phyloP scores from a whole-genome alignment of 1,140 invertebrate genomes.

The Drosophila nannoptera region DNA sequence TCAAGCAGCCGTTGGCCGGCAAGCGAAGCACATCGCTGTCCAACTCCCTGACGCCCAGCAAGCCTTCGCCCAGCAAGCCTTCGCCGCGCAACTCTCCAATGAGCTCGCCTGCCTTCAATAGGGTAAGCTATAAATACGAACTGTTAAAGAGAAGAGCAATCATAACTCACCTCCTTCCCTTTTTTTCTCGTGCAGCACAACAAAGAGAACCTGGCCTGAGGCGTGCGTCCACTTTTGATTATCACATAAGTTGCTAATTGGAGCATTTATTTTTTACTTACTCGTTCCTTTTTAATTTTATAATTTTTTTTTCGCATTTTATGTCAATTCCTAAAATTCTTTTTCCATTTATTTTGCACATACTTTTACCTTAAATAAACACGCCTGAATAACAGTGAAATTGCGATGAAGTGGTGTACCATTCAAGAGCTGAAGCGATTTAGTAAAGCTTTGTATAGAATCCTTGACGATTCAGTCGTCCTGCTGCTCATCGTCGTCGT shows the following conservation, averaged over 20 bases:
- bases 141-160: constrained; percentile 26
- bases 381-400: constrained; percentile 19
- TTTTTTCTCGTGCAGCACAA: constrained; percentile 53
- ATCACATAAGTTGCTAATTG: constrained; percentile 28
- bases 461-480: constrained; percentile 30
- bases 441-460: background rate
- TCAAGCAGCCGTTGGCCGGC: constrained; percentile 35
- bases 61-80: constrained; percentile 39
- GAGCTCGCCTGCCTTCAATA: constrained; percentile 49
- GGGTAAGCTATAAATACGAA: constrained; percentile 41
- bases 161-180: background rate
- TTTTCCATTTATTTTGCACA: constrained; percentile 33
- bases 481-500: constrained; percentile 82
- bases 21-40: constrained; percentile 50
- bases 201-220: constrained; percentile 68
- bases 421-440: too few species aligned
- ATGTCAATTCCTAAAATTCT: constrained; percentile 17
- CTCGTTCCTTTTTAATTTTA: constrained; percentile 27
- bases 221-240: background rate
- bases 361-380: constrained; percentile 24
- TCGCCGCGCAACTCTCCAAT: constrained; percentile 34
- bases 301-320: constrained; percentile 7
- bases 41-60: constrained; percentile 53
- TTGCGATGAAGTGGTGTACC: background rate
- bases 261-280: constrained; percentile 21